These are phyloP conservation scores for Lycodopsis pacificus DNA, from an alignment of 2,797 vertebrate species.

Conservation along the genomic window DNA sequence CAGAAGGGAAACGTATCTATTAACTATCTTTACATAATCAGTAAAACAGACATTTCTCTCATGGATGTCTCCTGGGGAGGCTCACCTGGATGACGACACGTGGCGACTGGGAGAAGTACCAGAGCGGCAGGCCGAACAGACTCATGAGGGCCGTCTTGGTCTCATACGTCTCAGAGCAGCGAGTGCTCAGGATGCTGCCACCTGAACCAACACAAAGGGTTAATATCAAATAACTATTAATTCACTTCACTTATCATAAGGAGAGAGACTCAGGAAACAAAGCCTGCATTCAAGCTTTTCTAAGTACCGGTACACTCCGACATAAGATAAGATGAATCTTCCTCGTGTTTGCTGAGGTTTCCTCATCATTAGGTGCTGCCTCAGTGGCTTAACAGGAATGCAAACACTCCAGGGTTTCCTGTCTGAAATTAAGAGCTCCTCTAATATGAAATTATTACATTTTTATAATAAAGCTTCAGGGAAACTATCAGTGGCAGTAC, in stretches of 20 bases:
- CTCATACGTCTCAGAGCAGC: slow-evolving; percentile 95
- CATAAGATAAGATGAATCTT: not conserved
- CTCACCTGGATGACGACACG: slow-evolving; percentile 95
- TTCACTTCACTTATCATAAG: not conserved
- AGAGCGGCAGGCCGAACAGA: slow-evolving; percentile 94
- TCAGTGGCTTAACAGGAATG: not conserved
- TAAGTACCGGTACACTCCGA: not conserved
- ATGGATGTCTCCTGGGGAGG: not conserved
- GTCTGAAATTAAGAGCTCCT: not conserved
- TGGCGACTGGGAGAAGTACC: slow-evolving; percentile 97
- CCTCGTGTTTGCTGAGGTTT: slow-evolving; percentile 1
- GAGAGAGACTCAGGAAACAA: not conserved
- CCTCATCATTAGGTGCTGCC: slow-evolving; percentile 2
- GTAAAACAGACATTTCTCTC: not conserved
- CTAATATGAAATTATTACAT: not conserved
- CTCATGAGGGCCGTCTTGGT: slow-evolving; percentile 95
- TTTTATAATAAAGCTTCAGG: not conserved
- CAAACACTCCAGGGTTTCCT: not conserved
- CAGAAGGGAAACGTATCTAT: not conserved
- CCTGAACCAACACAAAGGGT: slow-evolving; percentile 77
- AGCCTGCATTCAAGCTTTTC: not conserved
- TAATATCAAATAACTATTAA: not conserved
- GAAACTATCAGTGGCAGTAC: not conserved
- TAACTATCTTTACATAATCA: not conserved
- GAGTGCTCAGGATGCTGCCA: slow-evolving; percentile 95